Evolutionary conservation across 2,113 vertebrate genomes (phyloP).

Genomic region (Hassar affinis): DNA sequence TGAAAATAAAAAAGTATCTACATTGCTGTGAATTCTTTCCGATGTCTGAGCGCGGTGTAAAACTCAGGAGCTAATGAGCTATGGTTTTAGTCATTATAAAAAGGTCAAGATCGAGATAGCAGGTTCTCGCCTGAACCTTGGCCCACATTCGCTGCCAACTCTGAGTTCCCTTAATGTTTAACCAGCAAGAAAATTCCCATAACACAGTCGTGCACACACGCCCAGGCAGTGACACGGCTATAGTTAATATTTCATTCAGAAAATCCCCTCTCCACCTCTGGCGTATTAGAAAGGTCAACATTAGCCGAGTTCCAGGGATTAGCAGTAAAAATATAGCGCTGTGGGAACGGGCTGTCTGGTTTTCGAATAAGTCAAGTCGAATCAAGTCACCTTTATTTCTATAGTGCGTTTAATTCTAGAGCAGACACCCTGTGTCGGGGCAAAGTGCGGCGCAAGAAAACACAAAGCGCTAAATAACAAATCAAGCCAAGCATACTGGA

Average conservation of each 20-base stretch:
- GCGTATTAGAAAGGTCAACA: not conserved
- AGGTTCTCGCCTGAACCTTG: too few species aligned
- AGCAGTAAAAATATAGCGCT: not conserved
- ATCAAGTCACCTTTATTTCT: too few species aligned
- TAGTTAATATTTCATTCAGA: constrained; percentile 25
- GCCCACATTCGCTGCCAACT: not conserved
- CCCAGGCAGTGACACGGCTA: not conserved
- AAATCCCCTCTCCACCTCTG: constrained; percentile 1
- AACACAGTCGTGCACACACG: too few species aligned
- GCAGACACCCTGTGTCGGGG: too few species aligned
- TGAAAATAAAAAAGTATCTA: not conserved
- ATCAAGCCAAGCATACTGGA: too few species aligned
- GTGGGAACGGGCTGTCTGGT: not conserved
- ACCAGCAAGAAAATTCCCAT: not conserved
- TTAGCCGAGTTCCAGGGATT: not conserved
- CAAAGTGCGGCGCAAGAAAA: too few species aligned
- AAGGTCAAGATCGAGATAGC: not conserved
- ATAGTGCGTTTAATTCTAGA: too few species aligned
- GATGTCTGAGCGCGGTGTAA: too few species aligned
- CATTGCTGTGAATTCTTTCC: too few species aligned
- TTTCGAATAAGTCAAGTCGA: too few species aligned
- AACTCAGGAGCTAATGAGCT: not conserved
- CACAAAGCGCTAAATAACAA: too few species aligned
- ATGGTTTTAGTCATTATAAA: not conserved
- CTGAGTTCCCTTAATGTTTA: not conserved